Base-by-base conservation (phyloP, 2,113 vertebrate genomes). In the Grus americana region DNA sequence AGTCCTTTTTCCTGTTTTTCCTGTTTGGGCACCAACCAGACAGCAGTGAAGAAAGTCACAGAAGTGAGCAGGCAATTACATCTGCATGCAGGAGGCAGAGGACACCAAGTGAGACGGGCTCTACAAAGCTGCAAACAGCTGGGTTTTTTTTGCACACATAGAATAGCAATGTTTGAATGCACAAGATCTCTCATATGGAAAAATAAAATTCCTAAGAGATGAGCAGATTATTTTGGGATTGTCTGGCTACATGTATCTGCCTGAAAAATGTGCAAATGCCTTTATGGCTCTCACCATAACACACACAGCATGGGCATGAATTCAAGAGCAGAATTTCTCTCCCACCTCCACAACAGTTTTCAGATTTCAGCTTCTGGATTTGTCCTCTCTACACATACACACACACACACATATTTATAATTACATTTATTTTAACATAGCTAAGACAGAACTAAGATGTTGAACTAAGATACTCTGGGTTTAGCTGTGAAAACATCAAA, bases 21-120 rank as follows among this genome's bases (percentile, higher is more conserved):
- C 12, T 11, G 32, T 85, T 32, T 52, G 36, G 30, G 9, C 34
- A 75, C 16, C 29, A 30, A 71, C 5, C 20, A 83, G 32, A 22
- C 6, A 65, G 26, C 36, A 55, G 22, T 10, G 15, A 65, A 73
- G 29, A 46, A 72, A 87, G 24, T 47, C 29, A 36, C 32, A 70
- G 55, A 81, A 47, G 7, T 0, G 6, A 65, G 17, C 2, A 36
- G 11, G 12, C 6, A 73, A 27, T 47, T 49, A 36, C 17, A 30
- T 66, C 29, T 68, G 29, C 27, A 15, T 7, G 42, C 27, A 54
- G 57, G 30, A 67, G 11, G 26, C 12, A 44, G 42, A 9, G 42
- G 30, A 61, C 34, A n/a, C 0, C 0, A 62, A 66, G 17, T 0
- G 2, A 16, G 9, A 5, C 3, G 15, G 38, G 7, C 21, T 70